These are phyloP conservation scores for Apotomis capreana DNA, from an alignment of 2,888 invertebrate genomes.

Conservation along the genomic window DNA sequence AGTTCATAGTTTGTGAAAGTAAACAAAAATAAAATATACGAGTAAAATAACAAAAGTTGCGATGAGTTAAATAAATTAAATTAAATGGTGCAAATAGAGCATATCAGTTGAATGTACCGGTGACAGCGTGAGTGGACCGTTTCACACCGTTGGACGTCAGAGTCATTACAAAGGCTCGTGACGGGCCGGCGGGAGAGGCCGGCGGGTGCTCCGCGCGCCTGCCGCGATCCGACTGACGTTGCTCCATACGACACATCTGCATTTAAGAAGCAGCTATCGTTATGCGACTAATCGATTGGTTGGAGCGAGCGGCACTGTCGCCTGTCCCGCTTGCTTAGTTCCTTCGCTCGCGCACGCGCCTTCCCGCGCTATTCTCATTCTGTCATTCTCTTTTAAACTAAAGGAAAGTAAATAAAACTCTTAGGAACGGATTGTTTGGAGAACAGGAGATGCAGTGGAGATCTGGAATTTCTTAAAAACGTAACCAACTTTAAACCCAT, in stretches of 20 bases:
- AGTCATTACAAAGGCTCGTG: conserved; percentile 69
- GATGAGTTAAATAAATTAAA: conserved; percentile 17
- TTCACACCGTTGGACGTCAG: conserved; percentile 60
- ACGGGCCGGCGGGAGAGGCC: conserved; percentile 58
- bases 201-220: conserved; percentile 67
- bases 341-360: conserved; percentile 72
- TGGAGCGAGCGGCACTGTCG: conserved; percentile 77
- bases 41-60: conserved; percentile 20
- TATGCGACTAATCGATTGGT: conserved; percentile 84
- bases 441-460: conserved; percentile 61
- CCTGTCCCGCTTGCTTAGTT: conserved; percentile 63
- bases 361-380: conserved; percentile 40
- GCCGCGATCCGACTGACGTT: conserved; percentile 79
- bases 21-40: conserved; percentile 26
- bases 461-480: neutral
- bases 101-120: conserved; percentile 52
- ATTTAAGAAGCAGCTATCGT: conserved; percentile 84
- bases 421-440: conserved; percentile 72
- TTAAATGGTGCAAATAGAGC: conserved; percentile 25
- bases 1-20: conserved; percentile 43
- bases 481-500: neutral
- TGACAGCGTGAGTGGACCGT: conserved; percentile 59
- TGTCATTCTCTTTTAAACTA: conserved; percentile 73
- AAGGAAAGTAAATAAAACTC: conserved; percentile 79
- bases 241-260: conserved; percentile 81